Evolutionary conservation across 1,140 invertebrate species (phyloP), one percentile per base, ranked within the genome.

Genomic region (Drosophila persimilis): DNA sequence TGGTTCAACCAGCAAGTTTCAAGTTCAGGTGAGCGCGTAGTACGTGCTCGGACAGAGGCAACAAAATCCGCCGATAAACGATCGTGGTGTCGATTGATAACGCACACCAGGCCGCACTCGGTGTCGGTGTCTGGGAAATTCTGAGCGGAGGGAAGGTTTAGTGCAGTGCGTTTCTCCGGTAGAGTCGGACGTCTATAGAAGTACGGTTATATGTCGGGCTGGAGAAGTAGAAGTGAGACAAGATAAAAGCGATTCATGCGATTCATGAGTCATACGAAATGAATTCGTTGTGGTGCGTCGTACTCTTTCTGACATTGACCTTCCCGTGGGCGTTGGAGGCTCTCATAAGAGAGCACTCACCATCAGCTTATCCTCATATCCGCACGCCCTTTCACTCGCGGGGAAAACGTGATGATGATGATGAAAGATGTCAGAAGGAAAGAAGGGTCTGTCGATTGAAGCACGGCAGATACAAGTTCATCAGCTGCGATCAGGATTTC

Each of bases 201-300:
- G 45, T 4, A 13, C 7, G 47, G 8, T n/a, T 46, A 53, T 39
- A 81, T 48, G n/a, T 54, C 17, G 5, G 11, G 13, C 2, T 24
- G 35, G 24, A 22, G 24, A 60, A 26, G 47, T 60, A 17, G 24
- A 60, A 26, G 47, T 60, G 56, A 43, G 51, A n/a, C 59, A 41
- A 66, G 55, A 35, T 46, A 47, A 45, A 47, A 22, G 13, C 9
- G 39, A 13, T 57, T 69, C 46, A 26, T 48, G 20, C 0, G 1
- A 24, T 39, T 24, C 24, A 26, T 84, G 81, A 85, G 57, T 85
- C 77, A 85, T 52, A 11, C n/a, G 45, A 46, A 31, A 85, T 85
- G 81, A 70, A 66, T 58, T 51, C 60, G 7, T 0, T 54, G 6
- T 47, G 63, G 15, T 31, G 15, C 13, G 31, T 50, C 2, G 50